These are phyloP conservation scores for Numida meleagris DNA, from an alignment of 2,113 vertebrate genomes.

Conservation along the genomic window DNA sequence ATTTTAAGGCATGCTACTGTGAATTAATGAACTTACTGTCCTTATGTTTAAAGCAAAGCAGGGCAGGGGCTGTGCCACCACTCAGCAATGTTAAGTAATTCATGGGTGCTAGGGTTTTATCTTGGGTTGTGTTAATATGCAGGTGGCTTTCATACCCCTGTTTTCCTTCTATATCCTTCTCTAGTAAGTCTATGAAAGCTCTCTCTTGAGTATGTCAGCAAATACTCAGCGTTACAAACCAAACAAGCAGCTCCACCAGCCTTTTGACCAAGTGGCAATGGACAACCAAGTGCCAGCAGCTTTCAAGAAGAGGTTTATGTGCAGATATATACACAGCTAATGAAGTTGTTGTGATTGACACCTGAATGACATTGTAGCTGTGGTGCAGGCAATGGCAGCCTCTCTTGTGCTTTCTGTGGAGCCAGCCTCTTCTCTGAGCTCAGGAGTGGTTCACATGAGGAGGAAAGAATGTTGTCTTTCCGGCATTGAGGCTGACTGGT, in stretches of 20 bases:
- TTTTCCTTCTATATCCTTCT: not conserved
- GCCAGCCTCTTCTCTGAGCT: not conserved
- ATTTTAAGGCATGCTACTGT: not conserved
- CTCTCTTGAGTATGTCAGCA: not conserved
- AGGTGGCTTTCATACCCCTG: not conserved
- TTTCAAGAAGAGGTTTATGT: not conserved
- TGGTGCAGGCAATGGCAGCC: not conserved
- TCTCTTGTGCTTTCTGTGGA: not conserved
- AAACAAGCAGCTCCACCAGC: not conserved
- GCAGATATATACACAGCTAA: not conserved
- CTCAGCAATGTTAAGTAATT: not conserved
- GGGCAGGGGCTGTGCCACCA: not conserved
- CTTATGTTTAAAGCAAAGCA: not conserved
- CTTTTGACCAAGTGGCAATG: not conserved
- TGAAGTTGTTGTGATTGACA: not conserved
- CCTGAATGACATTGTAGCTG: not conserved
- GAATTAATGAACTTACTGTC: not conserved
- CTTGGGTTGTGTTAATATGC: not conserved
- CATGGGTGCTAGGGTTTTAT: not conserved
- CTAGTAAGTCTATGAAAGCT: not conserved
- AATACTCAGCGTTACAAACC: not conserved
- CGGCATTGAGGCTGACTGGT: not conserved
- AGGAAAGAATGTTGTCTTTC: not conserved
- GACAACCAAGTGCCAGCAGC: not conserved
- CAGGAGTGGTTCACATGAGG: not conserved